These are phyloP conservation scores for Progne subis DNA, from an alignment of 2,113 vertebrate genomes.

Conservation along the genomic window DNA sequence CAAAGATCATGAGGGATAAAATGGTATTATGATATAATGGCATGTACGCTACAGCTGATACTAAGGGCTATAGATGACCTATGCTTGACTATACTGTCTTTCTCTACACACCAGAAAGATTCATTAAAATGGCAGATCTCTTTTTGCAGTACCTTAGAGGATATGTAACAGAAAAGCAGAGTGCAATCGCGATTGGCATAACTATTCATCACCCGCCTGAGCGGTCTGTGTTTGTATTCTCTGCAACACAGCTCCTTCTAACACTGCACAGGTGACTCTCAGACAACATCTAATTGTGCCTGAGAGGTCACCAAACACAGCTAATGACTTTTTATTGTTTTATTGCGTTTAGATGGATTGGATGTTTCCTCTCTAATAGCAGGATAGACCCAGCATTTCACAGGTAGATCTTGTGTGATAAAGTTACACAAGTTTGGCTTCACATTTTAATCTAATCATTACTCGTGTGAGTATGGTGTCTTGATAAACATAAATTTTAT, in stretches of 20 bases:
- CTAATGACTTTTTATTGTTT: constrained; percentile 3
- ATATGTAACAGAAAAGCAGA: background rate
- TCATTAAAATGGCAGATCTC: constrained; percentile 44
- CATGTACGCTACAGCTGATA: constrained; percentile 33
- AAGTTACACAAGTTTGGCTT: background rate
- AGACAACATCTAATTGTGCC: background rate
- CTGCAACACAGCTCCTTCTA: background rate
- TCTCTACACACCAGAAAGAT: background rate
- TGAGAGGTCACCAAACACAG: constrained; percentile 10
- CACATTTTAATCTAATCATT: background rate
- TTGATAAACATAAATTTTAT: background rate
- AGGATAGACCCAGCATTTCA: background rate
- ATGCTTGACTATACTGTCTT: background rate
- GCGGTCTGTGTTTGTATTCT: background rate
- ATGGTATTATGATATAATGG: constrained; percentile 59
- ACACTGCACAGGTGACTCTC: background rate
- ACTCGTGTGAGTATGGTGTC: background rate
- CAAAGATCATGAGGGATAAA: constrained; percentile 72
- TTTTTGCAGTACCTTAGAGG: constrained; percentile 10
- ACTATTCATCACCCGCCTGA: background rate
- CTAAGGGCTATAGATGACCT: constrained; percentile 57
- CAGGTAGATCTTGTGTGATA: background rate
- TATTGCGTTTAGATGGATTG: background rate
- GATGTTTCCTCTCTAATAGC: background rate
- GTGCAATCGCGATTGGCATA: background rate